Evolutionary conservation across 2,888 invertebrate genomes (phyloP), one percentile per base, ranked within the genome.

Genomic region (Erpobdella octoculata): DNA sequence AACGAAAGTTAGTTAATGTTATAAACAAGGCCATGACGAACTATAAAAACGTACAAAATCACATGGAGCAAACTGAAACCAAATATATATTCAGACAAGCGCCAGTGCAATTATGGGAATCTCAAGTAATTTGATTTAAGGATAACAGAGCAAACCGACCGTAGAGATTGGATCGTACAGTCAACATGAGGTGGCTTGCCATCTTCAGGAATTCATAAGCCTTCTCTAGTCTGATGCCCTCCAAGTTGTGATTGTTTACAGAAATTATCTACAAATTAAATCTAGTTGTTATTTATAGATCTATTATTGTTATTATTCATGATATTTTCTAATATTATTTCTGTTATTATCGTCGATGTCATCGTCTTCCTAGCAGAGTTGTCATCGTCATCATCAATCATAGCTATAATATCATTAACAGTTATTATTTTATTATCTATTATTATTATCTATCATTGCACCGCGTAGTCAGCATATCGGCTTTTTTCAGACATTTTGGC

Each of bases 211-310:
- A 89, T 85, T 97, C 96, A 83, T 95, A 86, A 12, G 97, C 96
- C 80, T 90, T 89, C 65, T 90, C 89, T 82, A 92, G 91, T 78
- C 90, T 91, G 65, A 97, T 92, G 84, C 93, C 92, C 80, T 92
- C 91, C 83, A 97, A 94, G 79, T 91, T 94, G 82, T 95, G 93
- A 37, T 95, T 94, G 84, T 98, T 99, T 0, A 98, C 95, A 86
- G 96, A 95, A 77, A 97, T 86, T 74, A 98, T 92, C 86, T 85
- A 78, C 67, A 77, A 77, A 28, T 8, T 53, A 21, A 53, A 53
- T 6, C 48, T 21, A 4, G 12, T 25, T 18, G 21, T 62, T n/a
- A 33, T 18, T 21, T 4, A 62, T 33, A 62, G 35, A 2, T 62
- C 35, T 33, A 62, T 33, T 31, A 38, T 48, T 18, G 1, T 35